phyloP scores from a whole-genome alignment of 1,140 invertebrate genomes.

The Phenacoccus solenopsis region DNA sequence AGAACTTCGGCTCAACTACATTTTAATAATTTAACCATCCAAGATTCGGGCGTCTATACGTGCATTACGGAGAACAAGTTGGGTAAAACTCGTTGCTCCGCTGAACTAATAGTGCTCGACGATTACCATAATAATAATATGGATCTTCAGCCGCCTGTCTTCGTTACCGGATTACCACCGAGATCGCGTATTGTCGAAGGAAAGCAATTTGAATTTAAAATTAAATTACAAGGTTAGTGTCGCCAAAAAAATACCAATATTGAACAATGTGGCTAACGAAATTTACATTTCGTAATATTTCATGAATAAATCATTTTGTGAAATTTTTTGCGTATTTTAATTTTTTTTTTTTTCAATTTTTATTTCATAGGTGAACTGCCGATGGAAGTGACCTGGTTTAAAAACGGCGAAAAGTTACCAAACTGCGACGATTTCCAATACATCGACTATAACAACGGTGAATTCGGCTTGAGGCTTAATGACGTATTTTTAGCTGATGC shows the following conservation, averaged over 20 bases:
- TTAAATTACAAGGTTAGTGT: conserved; percentile 36
- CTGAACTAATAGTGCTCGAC: conserved; percentile 36
- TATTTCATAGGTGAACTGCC: conserved; percentile 41
- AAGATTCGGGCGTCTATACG: conserved; percentile 50
- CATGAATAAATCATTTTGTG: background rate
- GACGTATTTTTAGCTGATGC: conserved; percentile 52
- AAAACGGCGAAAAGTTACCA: conserved; percentile 50
- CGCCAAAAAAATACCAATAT: too few species aligned
- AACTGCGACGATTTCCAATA: conserved; percentile 51
- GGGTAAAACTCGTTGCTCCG: conserved; percentile 44
- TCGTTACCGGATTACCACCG: conserved; percentile 35
- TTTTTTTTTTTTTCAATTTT: background rate
- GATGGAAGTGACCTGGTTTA: conserved; percentile 54
- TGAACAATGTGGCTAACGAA: too few species aligned
- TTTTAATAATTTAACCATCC: conserved; percentile 37
- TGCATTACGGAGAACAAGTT: conserved; percentile 56
- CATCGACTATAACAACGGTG: conserved; percentile 44
- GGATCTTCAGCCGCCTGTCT: conserved; percentile 36
- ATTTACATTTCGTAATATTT: too few species aligned
- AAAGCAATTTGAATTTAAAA: conserved; percentile 43
- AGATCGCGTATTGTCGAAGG: conserved; percentile 43
- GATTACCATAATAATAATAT: conserved; percentile 23
- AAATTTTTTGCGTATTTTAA: background rate
- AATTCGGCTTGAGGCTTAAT: conserved; percentile 45
- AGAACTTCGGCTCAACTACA: conserved; percentile 37